Evolutionary conservation across 2,113 vertebrate genomes (phyloP).

Genomic region (Coracopsis vasa): DNA sequence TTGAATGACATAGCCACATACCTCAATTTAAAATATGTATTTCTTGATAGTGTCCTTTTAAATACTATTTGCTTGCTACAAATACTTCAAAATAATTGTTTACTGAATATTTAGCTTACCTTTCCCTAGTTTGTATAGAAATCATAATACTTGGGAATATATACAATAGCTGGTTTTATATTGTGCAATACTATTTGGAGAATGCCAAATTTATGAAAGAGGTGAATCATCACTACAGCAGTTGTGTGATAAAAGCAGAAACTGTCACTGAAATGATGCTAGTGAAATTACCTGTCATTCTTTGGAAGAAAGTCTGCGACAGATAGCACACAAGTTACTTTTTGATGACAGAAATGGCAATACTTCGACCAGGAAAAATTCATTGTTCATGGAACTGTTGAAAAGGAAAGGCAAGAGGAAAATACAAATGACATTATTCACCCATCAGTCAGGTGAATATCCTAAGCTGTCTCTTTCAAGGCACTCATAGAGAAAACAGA

Average conservation of each 20-base stretch:
- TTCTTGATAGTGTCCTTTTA: background rate
- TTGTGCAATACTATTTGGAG: background rate
- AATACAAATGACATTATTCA: background rate
- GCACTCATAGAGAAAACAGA: background rate
- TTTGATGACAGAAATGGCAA: constrained; percentile 31
- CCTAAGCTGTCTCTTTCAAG: background rate
- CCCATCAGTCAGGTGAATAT: background rate
- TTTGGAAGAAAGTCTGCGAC: background rate
- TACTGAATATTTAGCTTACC: background rate
- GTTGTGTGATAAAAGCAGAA: constrained; percentile 20
- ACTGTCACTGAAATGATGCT: background rate
- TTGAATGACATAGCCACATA: background rate
- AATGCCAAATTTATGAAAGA: constrained; percentile 18
- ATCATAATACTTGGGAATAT: background rate
- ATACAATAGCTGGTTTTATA: background rate
- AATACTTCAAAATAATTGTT: background rate
- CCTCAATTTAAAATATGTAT: background rate
- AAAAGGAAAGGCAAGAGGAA: constrained; percentile 22
- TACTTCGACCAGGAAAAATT: constrained; percentile 18
- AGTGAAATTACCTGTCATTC: constrained; percentile 54
- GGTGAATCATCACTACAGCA: constrained; percentile 28
- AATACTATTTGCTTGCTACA: background rate
- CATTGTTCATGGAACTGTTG: background rate
- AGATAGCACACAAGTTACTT: background rate
- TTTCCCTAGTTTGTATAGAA: background rate